Conservation (phyloP, 2,113 vertebrate genomes). For the Campylomormyrus tamandua region DNA sequence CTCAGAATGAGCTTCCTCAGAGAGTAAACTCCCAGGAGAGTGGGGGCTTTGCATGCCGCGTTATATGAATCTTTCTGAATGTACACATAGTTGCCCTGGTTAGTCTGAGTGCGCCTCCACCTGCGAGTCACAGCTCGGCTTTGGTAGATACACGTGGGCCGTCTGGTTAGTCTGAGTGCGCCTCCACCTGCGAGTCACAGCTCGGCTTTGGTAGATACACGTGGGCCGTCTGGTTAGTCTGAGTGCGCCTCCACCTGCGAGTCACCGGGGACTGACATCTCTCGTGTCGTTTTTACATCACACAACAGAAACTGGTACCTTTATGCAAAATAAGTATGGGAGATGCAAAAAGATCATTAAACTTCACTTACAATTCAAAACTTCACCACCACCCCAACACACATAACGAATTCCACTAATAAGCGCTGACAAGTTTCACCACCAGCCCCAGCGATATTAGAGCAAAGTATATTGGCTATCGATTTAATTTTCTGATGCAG, state of each 20-base stretch:
- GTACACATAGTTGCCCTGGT: neutral
- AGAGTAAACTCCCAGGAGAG: constrained; percentile 16
- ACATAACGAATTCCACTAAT: too few species aligned
- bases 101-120: neutral
- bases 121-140: neutral
- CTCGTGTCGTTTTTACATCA: neutral
- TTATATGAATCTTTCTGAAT: neutral
- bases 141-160: neutral
- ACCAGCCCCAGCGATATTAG: too few species aligned
- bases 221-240: neutral
- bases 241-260: neutral
- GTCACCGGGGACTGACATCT: neutral
- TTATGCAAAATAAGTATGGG: neutral
- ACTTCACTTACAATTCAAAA: neutral
- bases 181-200: neutral
- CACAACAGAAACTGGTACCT: neutral
- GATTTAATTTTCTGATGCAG: neutral
- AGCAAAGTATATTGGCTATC: neutral
- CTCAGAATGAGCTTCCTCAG: constrained; percentile 58
- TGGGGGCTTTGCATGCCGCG: neutral
- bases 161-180: neutral
- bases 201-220: too few species aligned
- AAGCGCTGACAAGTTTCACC: too few species aligned
- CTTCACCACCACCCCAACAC: too few species aligned
- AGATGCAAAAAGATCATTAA: neutral